Percentiles rank a stretch among this genome's conserved stretches.
Evolutionary conservation across 1,140 invertebrate genomes (phyloP).

Genomic region (Musca vetustissima): DNA sequence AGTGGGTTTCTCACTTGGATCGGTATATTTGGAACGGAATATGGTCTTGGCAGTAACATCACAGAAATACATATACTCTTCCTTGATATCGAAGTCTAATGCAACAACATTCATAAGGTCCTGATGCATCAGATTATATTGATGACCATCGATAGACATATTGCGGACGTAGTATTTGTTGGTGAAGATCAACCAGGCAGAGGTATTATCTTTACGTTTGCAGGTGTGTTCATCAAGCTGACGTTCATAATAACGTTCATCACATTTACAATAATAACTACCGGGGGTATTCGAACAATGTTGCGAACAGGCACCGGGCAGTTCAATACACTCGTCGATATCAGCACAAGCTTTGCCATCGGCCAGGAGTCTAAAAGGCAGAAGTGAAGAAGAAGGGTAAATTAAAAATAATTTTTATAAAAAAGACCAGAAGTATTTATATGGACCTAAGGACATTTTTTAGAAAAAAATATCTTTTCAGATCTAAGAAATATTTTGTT

Average conservation of each 20-base stretch:
- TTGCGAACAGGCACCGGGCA: constrained; percentile 90
- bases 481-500: too few species aligned
- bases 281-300: constrained; percentile 94
- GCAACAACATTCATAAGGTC: constrained; percentile 96
- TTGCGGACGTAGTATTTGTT: constrained; percentile 98
- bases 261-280: constrained; percentile 94
- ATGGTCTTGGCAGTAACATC: constrained; percentile 94
- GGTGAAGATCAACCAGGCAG: constrained; percentile 93
- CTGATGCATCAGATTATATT: constrained; percentile 88
- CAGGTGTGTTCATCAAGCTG: constrained; percentile 85
- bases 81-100: constrained; percentile 86
- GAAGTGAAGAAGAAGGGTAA: not conserved
- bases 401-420: too few species aligned
- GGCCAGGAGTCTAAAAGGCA: constrained; percentile 62
- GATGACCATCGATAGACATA: constrained; percentile 84
- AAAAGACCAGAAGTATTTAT: too few species aligned
- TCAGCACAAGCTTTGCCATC: constrained; percentile 89
- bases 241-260: constrained; percentile 88
- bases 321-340: constrained; percentile 91
- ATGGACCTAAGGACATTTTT: too few species aligned
- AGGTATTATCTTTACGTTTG: constrained; percentile 78
- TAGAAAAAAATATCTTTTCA: too few species aligned
- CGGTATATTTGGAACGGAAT: constrained; percentile 68
- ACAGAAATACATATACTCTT: constrained; percentile 88
- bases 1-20: constrained; percentile 52